Evolutionary conservation across 2,888 invertebrate species (phyloP), one percentile per base, ranked within the genome.

Genomic region (Steinernema scapterisci): DNA sequence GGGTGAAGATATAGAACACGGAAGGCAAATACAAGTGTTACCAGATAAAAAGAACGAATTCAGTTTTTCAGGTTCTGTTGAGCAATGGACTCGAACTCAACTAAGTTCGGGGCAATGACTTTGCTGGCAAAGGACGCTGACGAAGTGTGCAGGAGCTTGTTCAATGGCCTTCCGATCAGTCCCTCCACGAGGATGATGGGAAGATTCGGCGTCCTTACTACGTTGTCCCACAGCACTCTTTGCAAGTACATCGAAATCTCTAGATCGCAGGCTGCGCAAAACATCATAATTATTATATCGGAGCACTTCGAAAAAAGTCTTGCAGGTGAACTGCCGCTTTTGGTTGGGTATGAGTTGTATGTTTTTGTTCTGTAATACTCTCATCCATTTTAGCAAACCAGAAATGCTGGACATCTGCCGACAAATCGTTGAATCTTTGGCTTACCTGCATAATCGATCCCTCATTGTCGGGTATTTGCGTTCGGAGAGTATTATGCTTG

Each of bases 231-330:
- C 52, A 91, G 92, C 0, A 91, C 94, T 89, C 90, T 97, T 72
- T 95, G 95, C 85, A 92, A 92, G 76, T 97, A 97, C 89, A 90
- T 97, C 54, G 95, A 96, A 89, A 92, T 97, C 73, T 92, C 94
- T 79, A 91, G 95, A 13, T 83, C 83, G 48, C 75, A 73, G 25
- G 77, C 77, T 83, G 85, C 82, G 0, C 71, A 80, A 9, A 85
- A 85, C 75, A 76, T 79, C 21, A 80, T 83, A 0, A 77, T 83
- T 23, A 43, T 86, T 7, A 75, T 85, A 11, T 81, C 79, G 16
- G 86, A 86, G 73, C 76, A 82, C 73, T 91, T 52, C 88, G 93
- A 93, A 93, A 89, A 90, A 93, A 86, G 93, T 44, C 27, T 71
- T n/a, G 45, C 51, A 1, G 11, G 25, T 7, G 11, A 44, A 7